Percentiles rank a stretch among this genome's conserved stretches.
Evolutionary conservation across 2,888 invertebrate species (phyloP).

Genomic region (Drosophila kambysellisi): DNA sequence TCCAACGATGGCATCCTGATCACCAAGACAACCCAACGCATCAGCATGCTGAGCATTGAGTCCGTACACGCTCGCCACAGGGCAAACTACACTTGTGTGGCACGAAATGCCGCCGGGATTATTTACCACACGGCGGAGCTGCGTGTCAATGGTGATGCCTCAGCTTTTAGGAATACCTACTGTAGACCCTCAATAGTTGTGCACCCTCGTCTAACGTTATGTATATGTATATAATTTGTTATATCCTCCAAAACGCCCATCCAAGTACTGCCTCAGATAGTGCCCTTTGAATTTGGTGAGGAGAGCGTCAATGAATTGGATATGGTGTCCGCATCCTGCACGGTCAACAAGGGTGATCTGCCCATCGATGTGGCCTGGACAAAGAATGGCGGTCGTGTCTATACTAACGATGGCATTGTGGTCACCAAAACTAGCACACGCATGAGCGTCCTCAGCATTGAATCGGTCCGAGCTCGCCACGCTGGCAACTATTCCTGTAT

Average conservation of each 20-base stretch:
- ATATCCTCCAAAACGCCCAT: constrained; percentile 12
- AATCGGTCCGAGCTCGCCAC: constrained; percentile 87
- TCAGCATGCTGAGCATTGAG: constrained; percentile 89
- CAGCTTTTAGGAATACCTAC: neutral
- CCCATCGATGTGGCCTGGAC: constrained; percentile 92
- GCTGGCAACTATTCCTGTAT: constrained; percentile 88
- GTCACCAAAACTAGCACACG: constrained; percentile 87
- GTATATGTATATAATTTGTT: constrained; percentile 39
- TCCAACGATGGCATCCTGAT: constrained; percentile 88
- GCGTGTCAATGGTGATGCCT: constrained; percentile 89
- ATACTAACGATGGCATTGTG: constrained; percentile 87
- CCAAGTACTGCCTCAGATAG: constrained; percentile 90
- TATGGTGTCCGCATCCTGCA: constrained; percentile 89
- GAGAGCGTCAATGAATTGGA: constrained; percentile 90
- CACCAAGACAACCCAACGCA: constrained; percentile 88
- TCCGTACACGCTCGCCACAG: constrained; percentile 89
- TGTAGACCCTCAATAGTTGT: constrained; percentile 31
- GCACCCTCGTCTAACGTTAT: constrained; percentile 20
- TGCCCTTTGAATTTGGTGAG: constrained; percentile 90
- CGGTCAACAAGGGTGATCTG: constrained; percentile 91
- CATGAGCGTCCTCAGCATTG: constrained; percentile 88
- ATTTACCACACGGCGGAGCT: constrained; percentile 89
- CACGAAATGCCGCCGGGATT: constrained; percentile 89
- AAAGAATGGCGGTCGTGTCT: constrained; percentile 86
- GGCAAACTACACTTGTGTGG: constrained; percentile 91